Conservation (phyloP, 2,888 invertebrate genomes). For the Hydropsyche betteni region DNA sequence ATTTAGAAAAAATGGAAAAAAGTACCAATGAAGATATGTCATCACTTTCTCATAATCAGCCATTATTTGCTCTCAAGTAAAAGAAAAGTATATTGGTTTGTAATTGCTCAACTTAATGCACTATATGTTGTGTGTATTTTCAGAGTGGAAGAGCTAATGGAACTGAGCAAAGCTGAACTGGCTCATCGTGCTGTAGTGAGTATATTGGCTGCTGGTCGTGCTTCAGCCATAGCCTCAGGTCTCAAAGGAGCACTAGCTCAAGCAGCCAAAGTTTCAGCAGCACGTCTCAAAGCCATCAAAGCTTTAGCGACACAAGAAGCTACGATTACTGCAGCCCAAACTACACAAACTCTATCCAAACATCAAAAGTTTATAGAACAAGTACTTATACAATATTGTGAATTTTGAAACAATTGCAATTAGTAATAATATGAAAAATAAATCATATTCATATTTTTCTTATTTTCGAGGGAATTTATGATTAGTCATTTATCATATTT, state of each 20-base stretch:
- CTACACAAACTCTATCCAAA: slow-evolving; percentile 69
- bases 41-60: slow-evolving; percentile 60
- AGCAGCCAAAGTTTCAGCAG: slow-evolving; percentile 44
- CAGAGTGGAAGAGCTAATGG: slow-evolving; percentile 67
- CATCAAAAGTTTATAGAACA: slow-evolving; percentile 87
- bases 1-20: slow-evolving; percentile 72
- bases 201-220: slow-evolving; percentile 69
- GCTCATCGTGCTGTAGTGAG: slow-evolving; percentile 71
- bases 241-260: slow-evolving; percentile 68
- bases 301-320: slow-evolving; percentile 43
- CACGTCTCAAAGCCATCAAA: slow-evolving; percentile 40
- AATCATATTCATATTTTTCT: no score
- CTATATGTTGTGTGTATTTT: neutral
- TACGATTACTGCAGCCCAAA: slow-evolving; percentile 41
- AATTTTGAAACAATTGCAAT: no score
- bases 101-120: neutral
- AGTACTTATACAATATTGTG: slow-evolving; percentile 56
- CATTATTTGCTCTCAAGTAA: slow-evolving; percentile 62
- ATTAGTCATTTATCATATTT: no score
- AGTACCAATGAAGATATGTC: slow-evolving; percentile 65
- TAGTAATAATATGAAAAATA: no score
- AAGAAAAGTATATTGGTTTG: slow-evolving; percentile 35
- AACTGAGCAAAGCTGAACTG: slow-evolving; percentile 68
- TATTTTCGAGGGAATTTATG: no score
- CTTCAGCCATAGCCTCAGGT: slow-evolving; percentile 66